phyloP scores from a whole-genome alignment of 1,140 invertebrate genomes.

The Ceratitis capitata region DNA sequence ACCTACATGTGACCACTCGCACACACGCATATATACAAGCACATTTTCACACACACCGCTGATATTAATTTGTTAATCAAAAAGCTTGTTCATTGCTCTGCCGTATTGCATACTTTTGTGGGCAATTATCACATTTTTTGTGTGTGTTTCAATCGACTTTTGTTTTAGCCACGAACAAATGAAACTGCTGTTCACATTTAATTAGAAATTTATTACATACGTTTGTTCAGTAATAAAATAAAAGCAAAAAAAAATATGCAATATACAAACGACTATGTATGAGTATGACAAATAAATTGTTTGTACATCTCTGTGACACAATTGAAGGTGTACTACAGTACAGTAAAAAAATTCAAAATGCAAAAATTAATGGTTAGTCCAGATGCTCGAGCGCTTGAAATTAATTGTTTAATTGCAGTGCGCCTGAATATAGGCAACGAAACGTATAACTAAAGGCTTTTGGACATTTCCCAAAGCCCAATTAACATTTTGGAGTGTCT shows the following conservation, averaged over 20 bases:
- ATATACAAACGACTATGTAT: background rate
- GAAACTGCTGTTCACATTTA: background rate
- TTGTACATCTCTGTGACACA: background rate
- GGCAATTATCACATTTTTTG: background rate
- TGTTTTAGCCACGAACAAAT: background rate
- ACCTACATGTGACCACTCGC: background rate
- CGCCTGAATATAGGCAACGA: background rate
- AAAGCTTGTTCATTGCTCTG: background rate
- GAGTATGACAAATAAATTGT: background rate
- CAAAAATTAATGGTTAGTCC: too few relatives aligned
- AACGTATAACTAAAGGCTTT: background rate
- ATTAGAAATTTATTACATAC: background rate
- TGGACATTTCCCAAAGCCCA: too few relatives aligned
- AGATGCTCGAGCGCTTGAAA: too few relatives aligned
- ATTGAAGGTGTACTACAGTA: too few relatives aligned
- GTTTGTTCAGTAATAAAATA: background rate
- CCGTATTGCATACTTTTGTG: conserved; percentile 4
- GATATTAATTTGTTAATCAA: conserved; percentile 13
- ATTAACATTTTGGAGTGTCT: too few relatives aligned
- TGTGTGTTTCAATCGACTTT: too few relatives aligned
- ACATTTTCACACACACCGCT: background rate
- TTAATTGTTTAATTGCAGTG: background rate
- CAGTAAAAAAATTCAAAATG: too few relatives aligned
- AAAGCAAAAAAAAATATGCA: background rate
- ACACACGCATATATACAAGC: too few relatives aligned